Base-by-base conservation (phyloP, 2,113 vertebrate species). In the Ceuthmochares aereus region DNA sequence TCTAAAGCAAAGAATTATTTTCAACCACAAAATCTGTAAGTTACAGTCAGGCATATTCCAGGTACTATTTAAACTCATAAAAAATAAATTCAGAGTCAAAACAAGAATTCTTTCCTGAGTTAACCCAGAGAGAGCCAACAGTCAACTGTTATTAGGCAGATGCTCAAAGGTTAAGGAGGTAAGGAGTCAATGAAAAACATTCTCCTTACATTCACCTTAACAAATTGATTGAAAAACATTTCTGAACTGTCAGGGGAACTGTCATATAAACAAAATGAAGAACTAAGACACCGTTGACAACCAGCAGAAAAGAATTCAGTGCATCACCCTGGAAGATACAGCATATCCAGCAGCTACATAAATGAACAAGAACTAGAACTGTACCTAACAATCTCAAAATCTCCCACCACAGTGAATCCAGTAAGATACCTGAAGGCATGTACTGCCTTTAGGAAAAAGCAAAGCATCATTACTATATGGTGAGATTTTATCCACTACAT, bases 51-150 rank as follows among this genome's bases (percentile, higher is more conserved):
- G 43, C 23, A 81, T 89, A 72, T 67, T 92, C 82, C 59, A 78
- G 34, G 40, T 85, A 95, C 69, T 60, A 90, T 78, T 96, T 92
- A 82, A 95, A 95, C 40, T 70, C 62, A 73, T 55, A 81, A 77
- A 94, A 90, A 45, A 88, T 68, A 96, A 95, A 95, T 62, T 60
- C 7, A 20, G 85, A 93, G 29, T 43, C 45, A 96, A 91, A 45
- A 60, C 25, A 70, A 66, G 37, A 88, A 83, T 63, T 90, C 32
- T 83, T 88, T 51, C 49, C 37, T 90, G 63, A 95, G 58, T 91
- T 96, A 91, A 84, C 27, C 12, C 36, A 89, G 67, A 90, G 22
- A 52, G 20, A 86, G 36, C 6, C 14, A 83, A 81, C 6, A 91
- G 67, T 5, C n/a, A 82, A 52, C 22, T 27, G 20, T 66, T 83